phyloP scores from a whole-genome alignment of 2,113 vertebrate species.

The Daubentonia madagascariensis region DNA sequence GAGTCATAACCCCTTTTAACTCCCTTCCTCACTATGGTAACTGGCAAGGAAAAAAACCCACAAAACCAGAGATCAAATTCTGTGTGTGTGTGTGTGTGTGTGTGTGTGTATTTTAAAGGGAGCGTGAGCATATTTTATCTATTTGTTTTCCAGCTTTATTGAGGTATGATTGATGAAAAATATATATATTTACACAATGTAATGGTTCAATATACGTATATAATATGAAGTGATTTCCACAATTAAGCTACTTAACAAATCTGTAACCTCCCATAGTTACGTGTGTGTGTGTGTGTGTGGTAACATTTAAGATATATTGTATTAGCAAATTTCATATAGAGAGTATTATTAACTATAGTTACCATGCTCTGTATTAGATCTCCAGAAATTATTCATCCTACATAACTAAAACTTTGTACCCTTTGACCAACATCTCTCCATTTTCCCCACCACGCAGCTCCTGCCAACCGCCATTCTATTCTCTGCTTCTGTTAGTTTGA shows the following conservation, averaged over 20 bases:
- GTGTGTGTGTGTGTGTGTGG: background rate
- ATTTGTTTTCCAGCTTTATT: background rate
- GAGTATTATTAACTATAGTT: background rate
- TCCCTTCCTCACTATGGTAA: background rate
- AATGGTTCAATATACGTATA: background rate
- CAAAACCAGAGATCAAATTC: background rate
- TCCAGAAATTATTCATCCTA: background rate
- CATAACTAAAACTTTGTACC: background rate
- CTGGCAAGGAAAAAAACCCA: background rate
- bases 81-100: background rate
- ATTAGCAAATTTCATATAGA: background rate
- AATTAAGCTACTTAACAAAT: background rate
- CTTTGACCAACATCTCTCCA: background rate
- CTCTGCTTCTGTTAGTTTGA: background rate
- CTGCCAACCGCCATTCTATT: background rate
- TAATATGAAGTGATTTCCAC: background rate
- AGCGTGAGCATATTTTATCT: background rate
- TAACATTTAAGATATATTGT: background rate
- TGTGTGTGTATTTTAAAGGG: background rate
- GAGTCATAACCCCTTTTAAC: constrained; percentile 39
- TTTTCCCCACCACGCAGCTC: background rate
- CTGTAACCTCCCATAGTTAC: background rate
- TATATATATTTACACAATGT: background rate
- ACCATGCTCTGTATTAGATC: background rate
- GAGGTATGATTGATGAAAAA: background rate